Base-by-base conservation (phyloP, 2,797 vertebrate species). In the Taeniopygia guttata region DNA sequence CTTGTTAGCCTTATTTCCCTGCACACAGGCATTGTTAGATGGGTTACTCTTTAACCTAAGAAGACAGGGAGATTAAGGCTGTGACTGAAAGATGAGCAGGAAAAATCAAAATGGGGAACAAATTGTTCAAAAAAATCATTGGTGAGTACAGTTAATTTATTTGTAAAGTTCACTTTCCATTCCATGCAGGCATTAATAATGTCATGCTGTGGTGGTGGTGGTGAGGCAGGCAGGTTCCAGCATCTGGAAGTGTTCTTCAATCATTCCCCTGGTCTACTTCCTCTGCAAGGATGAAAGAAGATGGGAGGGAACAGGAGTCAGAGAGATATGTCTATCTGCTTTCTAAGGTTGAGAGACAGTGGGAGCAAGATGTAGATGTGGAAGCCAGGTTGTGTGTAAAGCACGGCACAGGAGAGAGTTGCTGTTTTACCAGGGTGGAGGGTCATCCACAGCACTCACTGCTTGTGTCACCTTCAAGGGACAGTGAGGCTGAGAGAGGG, bases 141-240 rank as follows among this genome's bases (percentile, higher is more conserved):
- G 69, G 43, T 91, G 27, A 94, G 48, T 92, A 73, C 10, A 63
- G 48, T 92, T 91, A 91, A 87, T 85, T 90, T 85, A 75, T 93
- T 91, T 85, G 40, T 36, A 43, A 84, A 83, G 30, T 90, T 74
- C 29, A 36, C 45, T 77, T 92, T 36, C n/a, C 45, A 42, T 66
- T 83, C 17, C 52, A 80, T 67, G 48, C 52, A 80, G 79, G 18
- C 29, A 63, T 36, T 73, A 58, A 58, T 80, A 16, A 16, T 91
- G 56, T 80, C 76, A 40, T 5, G 32, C 48, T 29, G 20, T 34
- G 30, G 36, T 60, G 66, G 14, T 27, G 38, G 48, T 46, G 29
- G 56, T 7, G 49, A 84, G 68, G 77, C 73, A 54, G 52, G 55
- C 0, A 0, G 40, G 25, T 72, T 89, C 75, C 79, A 82, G 78